Base-by-base conservation (phyloP, 2,113 vertebrate species). In the Sarotherodon lohbergeri region DNA sequence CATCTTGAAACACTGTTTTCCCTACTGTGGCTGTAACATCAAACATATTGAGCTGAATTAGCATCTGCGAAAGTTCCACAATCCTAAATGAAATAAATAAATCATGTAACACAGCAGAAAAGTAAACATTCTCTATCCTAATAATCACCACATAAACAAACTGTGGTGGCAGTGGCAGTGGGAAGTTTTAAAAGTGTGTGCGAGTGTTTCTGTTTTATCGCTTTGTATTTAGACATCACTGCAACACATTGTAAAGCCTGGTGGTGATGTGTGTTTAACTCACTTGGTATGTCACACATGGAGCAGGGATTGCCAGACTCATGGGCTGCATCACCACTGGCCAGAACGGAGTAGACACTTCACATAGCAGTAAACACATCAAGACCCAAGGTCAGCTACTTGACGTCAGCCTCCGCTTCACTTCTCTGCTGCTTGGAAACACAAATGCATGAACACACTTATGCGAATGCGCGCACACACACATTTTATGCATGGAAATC, bases 371-470 rank as follows among this genome's bases (percentile, higher is more conserved):
- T 89, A 93, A 94, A 94, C 93, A 94, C 82, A 82, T 79, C 81
- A 43, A 90, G 89, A 86, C 82, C 83, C 90, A 92, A 93, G 93
- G 94, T 91, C 87, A 87, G 61, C 71, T 8, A 78, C 68, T 91
- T 96, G 94, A 96, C 92, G 92, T 95, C 94, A 95, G 86, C 89
- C 81, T 63, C 55, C 5, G 76, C 85, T 92, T 89, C 41, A 34
- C 82, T 89, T 83, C 83, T 66, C 81, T 3, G 87, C 91, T 93
- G 89, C 91, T 84, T 91, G 52, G 91, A 92, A 92, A 94, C 93
- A 59, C 56, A 43, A 36, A 24, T 16, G 4, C 79, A 34, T 61
- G 41, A 41, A 48, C 79, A 76, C 71, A 76, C 16, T 32, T 50
- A 11, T 50, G 43, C 39, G 4, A 39, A 41, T 27, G 8, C 3